A percentile compares a stretch with the other conserved stretches of the same genome.
These are phyloP conservation scores for Hetaerina titia DNA, from an alignment of 2,888 invertebrate species.

Conservation along the genomic window DNA sequence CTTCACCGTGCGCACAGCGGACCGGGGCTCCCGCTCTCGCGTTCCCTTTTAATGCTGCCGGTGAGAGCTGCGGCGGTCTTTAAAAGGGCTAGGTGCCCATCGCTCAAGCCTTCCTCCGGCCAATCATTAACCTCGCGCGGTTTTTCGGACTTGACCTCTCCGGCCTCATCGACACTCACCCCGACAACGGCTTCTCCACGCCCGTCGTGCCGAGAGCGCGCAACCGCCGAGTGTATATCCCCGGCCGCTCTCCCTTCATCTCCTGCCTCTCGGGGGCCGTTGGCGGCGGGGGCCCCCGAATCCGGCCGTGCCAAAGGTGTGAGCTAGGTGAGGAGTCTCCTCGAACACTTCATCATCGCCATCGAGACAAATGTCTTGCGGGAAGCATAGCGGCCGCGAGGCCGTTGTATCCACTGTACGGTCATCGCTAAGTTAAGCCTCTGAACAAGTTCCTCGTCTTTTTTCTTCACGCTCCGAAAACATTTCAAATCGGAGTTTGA, in stretches of 20 bases:
- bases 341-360: neutral
- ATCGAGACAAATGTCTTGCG: neutral
- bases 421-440: conserved; percentile 13
- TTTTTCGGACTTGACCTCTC: neutral
- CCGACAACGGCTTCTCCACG: neutral
- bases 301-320: neutral
- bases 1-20: neutral
- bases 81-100: neutral
- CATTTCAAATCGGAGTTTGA: neutral
- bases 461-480: neutral
- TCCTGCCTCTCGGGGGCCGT: neutral
- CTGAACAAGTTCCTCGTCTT: neutral
- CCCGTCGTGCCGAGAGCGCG: neutral
- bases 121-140: neutral
- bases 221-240: neutral
- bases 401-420: neutral
- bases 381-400: neutral
- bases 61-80: neutral
- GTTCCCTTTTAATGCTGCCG: neutral
- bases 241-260: neutral
- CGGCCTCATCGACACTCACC: neutral
- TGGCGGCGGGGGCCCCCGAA: neutral
- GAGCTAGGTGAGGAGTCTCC: neutral
- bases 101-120: neutral
- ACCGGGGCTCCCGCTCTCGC: neutral